Percentiles rank a stretch among this genome's conserved stretches.
These are phyloP conservation scores for Petrocephalus zakoni DNA, from an alignment of 2,113 vertebrate species.

Conservation along the genomic window DNA sequence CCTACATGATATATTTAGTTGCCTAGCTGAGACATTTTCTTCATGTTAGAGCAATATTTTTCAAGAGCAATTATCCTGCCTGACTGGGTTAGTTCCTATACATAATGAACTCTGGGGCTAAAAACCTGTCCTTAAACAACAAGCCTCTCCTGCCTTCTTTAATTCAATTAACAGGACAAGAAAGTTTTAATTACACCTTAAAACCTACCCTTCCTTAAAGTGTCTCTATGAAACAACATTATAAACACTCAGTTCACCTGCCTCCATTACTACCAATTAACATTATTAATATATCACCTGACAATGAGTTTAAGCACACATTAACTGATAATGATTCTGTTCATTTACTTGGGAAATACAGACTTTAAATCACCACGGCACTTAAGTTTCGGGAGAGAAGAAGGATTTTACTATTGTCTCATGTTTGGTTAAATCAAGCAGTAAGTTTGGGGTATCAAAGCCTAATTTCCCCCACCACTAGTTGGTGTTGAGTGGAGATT, in stretches of 20 bases:
- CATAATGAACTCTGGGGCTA: background rate
- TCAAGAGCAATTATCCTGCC: background rate
- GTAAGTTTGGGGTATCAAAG: background rate
- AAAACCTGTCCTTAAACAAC: background rate
- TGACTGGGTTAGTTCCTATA: background rate
- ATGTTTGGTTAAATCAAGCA: background rate
- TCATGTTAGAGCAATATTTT: background rate
- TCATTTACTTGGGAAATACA: background rate
- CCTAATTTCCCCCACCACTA: slow-evolving; percentile 30
- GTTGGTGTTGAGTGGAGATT: slow-evolving; percentile 29
- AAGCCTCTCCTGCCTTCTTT: background rate
- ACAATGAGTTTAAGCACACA: background rate
- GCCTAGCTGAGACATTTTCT: background rate
- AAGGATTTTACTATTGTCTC: background rate
- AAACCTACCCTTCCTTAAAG: slow-evolving; percentile 32
- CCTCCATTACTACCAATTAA: slow-evolving; percentile 42
- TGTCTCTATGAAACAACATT: slow-evolving; percentile 34
- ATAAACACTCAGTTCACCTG: slow-evolving; percentile 30
- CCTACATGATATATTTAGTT: background rate
- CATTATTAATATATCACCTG: slow-evolving; percentile 20
- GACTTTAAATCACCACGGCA: background rate
- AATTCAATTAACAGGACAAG: slow-evolving; percentile 22
- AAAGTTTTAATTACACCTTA: slow-evolving; percentile 32
- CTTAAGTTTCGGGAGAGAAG: background rate
- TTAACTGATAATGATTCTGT: background rate